A percentile compares a stretch with the other conserved stretches of the same genome.
Evolutionary conservation across 2,888 invertebrate genomes (phyloP).

Genomic region (Orchestes rusci): DNA sequence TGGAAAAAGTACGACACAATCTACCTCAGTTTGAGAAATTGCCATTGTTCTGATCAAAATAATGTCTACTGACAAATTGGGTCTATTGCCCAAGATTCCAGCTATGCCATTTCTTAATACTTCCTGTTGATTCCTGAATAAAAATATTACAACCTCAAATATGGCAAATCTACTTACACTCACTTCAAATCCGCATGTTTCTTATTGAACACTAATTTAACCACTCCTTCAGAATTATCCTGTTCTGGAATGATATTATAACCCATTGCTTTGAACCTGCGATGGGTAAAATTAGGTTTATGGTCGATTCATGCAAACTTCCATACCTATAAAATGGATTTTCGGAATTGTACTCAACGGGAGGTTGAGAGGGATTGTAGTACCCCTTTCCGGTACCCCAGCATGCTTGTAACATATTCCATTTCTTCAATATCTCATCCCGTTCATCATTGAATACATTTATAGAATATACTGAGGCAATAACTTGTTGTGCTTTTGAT

Average conservation of each 20-base stretch:
- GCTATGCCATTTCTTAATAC: conserved; percentile 59
- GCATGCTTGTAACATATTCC: conserved; percentile 89
- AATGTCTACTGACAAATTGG: conserved; percentile 70
- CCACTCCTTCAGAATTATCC: conserved; percentile 86
- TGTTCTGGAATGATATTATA: conserved; percentile 82
- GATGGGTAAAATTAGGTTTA: neutral
- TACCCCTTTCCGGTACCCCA: conserved; percentile 83
- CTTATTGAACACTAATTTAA: conserved; percentile 78
- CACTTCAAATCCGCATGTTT: conserved; percentile 72
- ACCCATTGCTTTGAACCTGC: conserved; percentile 86
- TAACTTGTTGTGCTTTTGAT: conserved; percentile 41
- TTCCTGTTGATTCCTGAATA: conserved; percentile 60
- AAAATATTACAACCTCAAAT: conserved; percentile 5
- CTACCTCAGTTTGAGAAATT: conserved; percentile 68
- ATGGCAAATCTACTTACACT: conserved; percentile 26
- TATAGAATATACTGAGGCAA: conserved; percentile 44
- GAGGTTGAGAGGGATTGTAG: conserved; percentile 67
- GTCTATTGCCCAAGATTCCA: conserved; percentile 74
- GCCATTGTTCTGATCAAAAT: conserved; percentile 72
- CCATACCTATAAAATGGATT: conserved; percentile 68
- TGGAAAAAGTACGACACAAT: conserved; percentile 30
- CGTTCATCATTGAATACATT: conserved; percentile 91
- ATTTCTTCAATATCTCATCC: conserved; percentile 85
- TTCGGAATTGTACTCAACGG: conserved; percentile 77
- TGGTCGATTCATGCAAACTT: neutral